Base-by-base conservation (phyloP, 2,888 invertebrate species). In the Drosophila picticornis region DNA sequence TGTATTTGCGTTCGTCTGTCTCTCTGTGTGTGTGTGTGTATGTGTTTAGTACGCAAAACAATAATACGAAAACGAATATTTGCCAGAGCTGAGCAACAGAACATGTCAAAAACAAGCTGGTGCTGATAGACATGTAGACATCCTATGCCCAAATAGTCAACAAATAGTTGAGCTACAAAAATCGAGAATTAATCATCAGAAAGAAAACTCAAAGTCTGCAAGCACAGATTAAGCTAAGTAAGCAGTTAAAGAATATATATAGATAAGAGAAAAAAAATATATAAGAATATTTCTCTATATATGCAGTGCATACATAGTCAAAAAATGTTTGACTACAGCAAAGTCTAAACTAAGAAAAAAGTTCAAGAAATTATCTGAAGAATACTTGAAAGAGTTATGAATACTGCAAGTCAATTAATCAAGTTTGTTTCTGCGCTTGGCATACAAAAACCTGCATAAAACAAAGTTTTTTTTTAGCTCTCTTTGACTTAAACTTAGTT, bases 21-120 rank as follows among this genome's bases (percentile, higher is more conserved):
- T 68, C 43, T 55, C 34, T 48, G 25, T 59, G 34, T 40, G 29
- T 51, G 27, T 48, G 22, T 71, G 48, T 67, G 40, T 53, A 36
- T 52, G 32, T 51, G 43, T 38, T 11, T 50, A 36, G 62, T 59
- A 63, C 7, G 68, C 55, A 75, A 75, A 78, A 78, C 78, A 78
- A 78, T 78, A 78, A 72, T 66, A 79, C 32, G 48, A 65, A 53
- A 61, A 50, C 52, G 48, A 62, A 51, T 36, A 51, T 53, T 75
- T 70, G 64, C 51, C 64, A 67, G 59, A 64, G 62, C 58, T 75
- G 68, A 75, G 79, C 79, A 68, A 75, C 64, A 70, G 55, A 63
- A 74, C 32, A 65, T 40, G 22, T 16, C 6, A 25, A 31, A 25
- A 38, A 43, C 1, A 43, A 64, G n/a, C 9, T 3, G 5, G 0